phyloP scores from a whole-genome alignment of 2,888 invertebrate species.

The Digitonthophagus gazella region DNA sequence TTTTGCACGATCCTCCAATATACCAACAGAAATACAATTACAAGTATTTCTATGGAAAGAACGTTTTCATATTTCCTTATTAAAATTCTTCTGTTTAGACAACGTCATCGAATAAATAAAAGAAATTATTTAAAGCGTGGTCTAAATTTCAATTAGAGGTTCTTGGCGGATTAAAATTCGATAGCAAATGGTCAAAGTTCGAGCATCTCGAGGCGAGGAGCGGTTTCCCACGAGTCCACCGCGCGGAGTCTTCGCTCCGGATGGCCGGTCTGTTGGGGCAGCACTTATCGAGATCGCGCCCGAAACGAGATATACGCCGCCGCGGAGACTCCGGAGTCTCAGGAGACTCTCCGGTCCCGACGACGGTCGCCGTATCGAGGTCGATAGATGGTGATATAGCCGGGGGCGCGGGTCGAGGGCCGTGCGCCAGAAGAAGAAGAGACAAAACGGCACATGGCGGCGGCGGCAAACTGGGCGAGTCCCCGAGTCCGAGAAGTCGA shows the following conservation, averaged over 20 bases:
- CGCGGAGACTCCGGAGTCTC: background rate
- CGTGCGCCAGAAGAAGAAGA: background rate
- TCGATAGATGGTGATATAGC: background rate
- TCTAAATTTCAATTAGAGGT: background rate
- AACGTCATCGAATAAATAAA: no score
- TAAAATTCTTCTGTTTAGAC: no score
- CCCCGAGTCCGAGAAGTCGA: background rate
- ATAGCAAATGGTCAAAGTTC: background rate
- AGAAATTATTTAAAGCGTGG: background rate
- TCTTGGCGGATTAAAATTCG: background rate
- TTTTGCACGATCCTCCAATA: no score
- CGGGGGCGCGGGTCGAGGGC: background rate
- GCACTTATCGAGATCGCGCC: background rate
- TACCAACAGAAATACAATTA: no score
- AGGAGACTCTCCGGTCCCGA: background rate
- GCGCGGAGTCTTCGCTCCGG: background rate
- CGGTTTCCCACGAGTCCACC: background rate
- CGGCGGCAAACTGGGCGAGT: background rate
- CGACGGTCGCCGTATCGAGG: background rate
- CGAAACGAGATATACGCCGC: background rate
- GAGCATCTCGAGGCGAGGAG: background rate
- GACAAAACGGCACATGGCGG: background rate
- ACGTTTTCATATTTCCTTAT: no score
- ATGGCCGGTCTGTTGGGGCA: background rate
- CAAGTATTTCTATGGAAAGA: no score